phyloP scores from a whole-genome alignment of 2,113 vertebrate species.

The Gymnorhina tibicen region DNA sequence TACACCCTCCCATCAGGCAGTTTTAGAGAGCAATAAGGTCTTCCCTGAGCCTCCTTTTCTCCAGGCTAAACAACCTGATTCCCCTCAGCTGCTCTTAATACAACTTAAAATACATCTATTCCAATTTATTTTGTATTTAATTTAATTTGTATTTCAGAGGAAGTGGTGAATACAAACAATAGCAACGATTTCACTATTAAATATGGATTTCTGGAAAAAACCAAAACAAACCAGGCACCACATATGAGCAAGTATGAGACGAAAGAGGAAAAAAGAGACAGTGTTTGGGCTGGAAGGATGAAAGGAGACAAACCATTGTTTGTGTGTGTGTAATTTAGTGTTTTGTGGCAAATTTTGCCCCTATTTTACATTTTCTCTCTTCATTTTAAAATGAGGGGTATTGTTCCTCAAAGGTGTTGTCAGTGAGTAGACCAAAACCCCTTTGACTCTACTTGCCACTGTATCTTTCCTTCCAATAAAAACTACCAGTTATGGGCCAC shows the following conservation, averaged over 20 bases:
- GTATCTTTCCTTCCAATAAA: neutral
- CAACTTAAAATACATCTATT: neutral
- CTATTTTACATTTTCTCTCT: neutral
- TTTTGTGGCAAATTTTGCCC: fast-evolving
- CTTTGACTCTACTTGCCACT: neutral
- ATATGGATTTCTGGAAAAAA: neutral
- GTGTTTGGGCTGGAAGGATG: neutral
- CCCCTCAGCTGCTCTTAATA: neutral
- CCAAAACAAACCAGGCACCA: neutral
- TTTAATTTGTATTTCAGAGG: neutral
- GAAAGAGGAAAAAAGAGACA: neutral
- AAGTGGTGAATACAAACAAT: neutral
- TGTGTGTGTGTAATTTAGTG: neutral
- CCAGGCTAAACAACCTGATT: fast-evolving
- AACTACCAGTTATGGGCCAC: neutral
- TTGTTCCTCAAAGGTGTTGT: neutral
- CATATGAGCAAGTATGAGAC: neutral
- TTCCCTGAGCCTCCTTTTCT: neutral
- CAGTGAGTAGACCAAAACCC: neutral
- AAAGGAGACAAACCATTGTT: neutral
- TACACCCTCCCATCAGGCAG: neutral
- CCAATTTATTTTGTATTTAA: neutral
- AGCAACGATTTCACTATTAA: neutral
- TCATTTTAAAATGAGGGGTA: neutral
- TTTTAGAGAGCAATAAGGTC: neutral